Base-by-base conservation (phyloP, 2,888 invertebrate genomes). In the Agelastica alni region DNA sequence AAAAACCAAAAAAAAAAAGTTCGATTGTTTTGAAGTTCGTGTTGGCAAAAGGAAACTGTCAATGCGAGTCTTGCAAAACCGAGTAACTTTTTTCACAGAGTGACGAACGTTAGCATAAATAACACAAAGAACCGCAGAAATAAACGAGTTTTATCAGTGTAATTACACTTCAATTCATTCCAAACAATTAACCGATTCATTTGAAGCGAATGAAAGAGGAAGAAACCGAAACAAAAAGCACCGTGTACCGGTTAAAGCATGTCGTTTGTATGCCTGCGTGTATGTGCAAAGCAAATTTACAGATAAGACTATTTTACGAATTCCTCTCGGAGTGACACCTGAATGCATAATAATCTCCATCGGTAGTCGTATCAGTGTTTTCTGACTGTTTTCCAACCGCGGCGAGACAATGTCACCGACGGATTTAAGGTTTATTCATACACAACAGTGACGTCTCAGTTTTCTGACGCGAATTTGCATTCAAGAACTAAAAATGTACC, bases 301-400 rank as follows among this genome's bases (percentile, higher is more conserved):
- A 43, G 53, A 57, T 57, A 47, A 45, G 44, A 51, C 45, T 51
- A 46, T 42, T 46, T 53, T 46, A 53, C 51, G 53, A 37, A 57
- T 53, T 53, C 49, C 28, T 45, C 36, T 36, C 41, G 46, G 53
- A 56, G 39, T 62, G 62, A 62, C 62, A 62, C 53, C 53, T 62
- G 62, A 62, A 62, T 62, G 60, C 62, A 58, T 60, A 59, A n/a
- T n/a, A n/a, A 61, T 62, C 56, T 59, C 53, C 56, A 54, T 62
- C 58, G 34, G 48, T n/a, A n/a, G 37, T 53, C 46, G 52, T 52
- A 56, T 52, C 56, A 56, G 47, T 52, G 56, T 57, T 57, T 57
- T 43, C 43, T 46, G 49, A 53, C 46, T 32, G 51, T 46, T 51
- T 43, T 51, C 48, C 34, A 34, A 41, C 46, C 12, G 16, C 16